Conservation (phyloP, 2,113 vertebrate species). For the Tor tambroides region DNA sequence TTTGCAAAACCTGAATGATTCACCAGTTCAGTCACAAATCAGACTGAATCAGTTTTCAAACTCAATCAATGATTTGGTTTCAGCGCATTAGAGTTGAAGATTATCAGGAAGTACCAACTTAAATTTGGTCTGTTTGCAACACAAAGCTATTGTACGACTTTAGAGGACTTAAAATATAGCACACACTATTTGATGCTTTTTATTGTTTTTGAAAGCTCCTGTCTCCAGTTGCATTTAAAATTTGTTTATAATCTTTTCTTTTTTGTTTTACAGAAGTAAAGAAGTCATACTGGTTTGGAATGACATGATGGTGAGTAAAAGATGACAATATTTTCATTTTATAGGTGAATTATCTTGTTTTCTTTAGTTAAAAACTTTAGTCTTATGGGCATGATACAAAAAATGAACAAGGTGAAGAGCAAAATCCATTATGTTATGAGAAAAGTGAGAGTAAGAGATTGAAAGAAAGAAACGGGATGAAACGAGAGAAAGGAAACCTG, state of each 20-base stretch:
- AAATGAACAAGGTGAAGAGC: conserved; percentile 1
- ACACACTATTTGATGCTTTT: neutral
- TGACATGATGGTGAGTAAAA: neutral
- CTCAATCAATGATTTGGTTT: neutral
- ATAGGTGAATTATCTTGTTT: neutral
- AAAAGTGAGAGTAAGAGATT: conserved; percentile 19
- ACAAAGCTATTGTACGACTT: neutral
- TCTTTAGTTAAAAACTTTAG: neutral
- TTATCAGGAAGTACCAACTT: neutral
- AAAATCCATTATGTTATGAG: neutral
- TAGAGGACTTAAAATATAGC: neutral
- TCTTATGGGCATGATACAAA: neutral
- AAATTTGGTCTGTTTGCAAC: neutral
- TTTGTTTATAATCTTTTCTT: neutral
- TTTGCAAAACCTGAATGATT: neutral
- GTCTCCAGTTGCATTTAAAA: neutral
- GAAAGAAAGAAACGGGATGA: neutral
- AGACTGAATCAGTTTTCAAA: neutral
- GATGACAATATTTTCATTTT: neutral
- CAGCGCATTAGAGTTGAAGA: neutral
- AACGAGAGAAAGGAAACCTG: conserved; percentile 50
- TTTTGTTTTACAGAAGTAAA: neutral
- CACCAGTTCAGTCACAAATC: neutral
- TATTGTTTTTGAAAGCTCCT: neutral
- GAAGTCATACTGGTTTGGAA: neutral